Evolutionary conservation across 2,888 invertebrate genomes (phyloP).

Genomic region (Cerceris rybyensis): DNA sequence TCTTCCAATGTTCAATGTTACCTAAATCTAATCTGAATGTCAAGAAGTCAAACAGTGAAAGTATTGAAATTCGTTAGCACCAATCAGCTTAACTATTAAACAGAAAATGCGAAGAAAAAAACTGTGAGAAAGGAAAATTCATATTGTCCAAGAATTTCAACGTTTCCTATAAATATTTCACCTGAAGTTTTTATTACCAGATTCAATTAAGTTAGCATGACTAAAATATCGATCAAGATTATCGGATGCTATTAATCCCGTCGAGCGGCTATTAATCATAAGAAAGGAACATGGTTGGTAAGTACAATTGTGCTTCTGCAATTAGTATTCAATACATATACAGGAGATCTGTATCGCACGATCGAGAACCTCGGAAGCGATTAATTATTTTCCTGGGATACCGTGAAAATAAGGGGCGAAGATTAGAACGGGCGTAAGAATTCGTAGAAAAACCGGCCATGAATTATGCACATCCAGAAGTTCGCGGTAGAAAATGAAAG

Average conservation of each 20-base stretch:
- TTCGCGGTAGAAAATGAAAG: constrained; percentile 20
- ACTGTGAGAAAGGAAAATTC: too few relatives aligned
- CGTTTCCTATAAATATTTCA: too few relatives aligned
- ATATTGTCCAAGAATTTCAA: too few relatives aligned
- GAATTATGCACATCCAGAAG: constrained; percentile 3
- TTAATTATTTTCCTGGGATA: background rate
- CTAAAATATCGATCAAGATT: constrained; percentile 3
- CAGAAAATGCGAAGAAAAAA: too few relatives aligned
- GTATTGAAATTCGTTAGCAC: too few relatives aligned
- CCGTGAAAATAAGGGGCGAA: background rate
- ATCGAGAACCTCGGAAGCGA: background rate
- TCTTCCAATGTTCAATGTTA: too few relatives aligned
- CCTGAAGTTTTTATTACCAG: background rate
- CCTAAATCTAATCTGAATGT: too few relatives aligned
- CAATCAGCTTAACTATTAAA: too few relatives aligned
- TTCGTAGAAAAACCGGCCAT: background rate
- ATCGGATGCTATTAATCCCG: constrained; percentile 18
- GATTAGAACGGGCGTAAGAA: background rate
- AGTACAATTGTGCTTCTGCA: background rate
- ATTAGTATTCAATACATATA: background rate
- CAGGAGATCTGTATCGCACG: background rate
- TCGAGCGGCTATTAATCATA: constrained; percentile 14
- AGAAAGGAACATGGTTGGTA: background rate
- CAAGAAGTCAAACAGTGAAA: too few relatives aligned
- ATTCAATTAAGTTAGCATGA: background rate